phyloP scores from a whole-genome alignment of 1,140 invertebrate genomes.

The Dolichoris vasculosae region DNA sequence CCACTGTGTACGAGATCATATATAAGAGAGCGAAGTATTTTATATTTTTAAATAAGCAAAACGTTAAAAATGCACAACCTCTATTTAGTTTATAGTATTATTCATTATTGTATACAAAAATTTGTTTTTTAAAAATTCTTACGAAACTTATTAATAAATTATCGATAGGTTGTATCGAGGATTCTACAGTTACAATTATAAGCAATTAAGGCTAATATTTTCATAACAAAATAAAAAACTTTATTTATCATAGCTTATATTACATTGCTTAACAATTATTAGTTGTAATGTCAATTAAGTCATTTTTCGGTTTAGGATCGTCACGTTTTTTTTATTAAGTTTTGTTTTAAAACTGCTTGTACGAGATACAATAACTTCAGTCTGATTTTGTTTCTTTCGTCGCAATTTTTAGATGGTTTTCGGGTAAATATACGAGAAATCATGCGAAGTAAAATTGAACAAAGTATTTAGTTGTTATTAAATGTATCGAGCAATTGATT shows the following conservation, averaged over 20 bases:
- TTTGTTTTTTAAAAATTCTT: neutral
- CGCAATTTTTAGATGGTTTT: neutral
- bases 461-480: neutral
- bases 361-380: neutral
- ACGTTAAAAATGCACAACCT: neutral
- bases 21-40: neutral
- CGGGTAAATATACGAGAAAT: neutral
- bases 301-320: neutral
- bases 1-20: neutral
- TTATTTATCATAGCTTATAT: neutral
- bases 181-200: neutral
- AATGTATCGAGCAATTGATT: neutral
- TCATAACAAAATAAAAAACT: neutral
- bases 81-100: neutral
- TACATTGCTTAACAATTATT: constrained; percentile 13
- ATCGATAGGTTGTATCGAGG: neutral
- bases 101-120: neutral
- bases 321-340: neutral
- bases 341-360: neutral
- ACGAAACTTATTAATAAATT: neutral
- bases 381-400: neutral
- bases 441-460: neutral
- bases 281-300: constrained; percentile 7
- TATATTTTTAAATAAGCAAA: neutral
- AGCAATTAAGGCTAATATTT: neutral